These are phyloP conservation scores for Ibidorhyncha struthersii DNA, from an alignment of 2,113 vertebrate species.

Conservation along the genomic window DNA sequence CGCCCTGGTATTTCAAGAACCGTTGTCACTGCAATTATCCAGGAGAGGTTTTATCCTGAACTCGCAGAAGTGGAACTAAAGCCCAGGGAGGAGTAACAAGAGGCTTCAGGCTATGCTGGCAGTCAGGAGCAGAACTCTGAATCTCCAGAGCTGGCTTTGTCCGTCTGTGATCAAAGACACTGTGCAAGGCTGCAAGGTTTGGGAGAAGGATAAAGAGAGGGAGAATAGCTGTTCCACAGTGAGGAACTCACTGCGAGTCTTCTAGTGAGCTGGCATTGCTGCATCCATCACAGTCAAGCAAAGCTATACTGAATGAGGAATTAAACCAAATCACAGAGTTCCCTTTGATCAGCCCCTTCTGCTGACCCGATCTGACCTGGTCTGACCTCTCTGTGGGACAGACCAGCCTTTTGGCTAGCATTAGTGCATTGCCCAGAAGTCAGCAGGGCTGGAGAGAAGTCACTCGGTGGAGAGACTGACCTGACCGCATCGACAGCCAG, in stretches of 20 bases:
- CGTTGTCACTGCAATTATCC: neutral
- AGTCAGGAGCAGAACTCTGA: neutral
- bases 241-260: neutral
- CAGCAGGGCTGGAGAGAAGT: neutral
- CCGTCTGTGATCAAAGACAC: neutral
- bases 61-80: constrained; percentile 25
- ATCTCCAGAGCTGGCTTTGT: neutral
- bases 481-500: neutral
- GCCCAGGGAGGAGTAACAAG: neutral
- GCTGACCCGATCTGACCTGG: neutral
- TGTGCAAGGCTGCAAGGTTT: neutral
- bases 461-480: neutral
- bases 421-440: neutral
- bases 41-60: neutral
- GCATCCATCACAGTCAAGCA: neutral
- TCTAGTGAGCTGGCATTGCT: neutral
- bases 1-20: neutral
- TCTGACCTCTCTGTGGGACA: neutral
- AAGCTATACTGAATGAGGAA: neutral
- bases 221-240: neutral
- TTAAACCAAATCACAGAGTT: neutral
- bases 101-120: neutral
- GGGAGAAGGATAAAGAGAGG: neutral
- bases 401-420: neutral
- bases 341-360: neutral